Evolutionary conservation across 2,888 invertebrate genomes (phyloP).

Genomic region (Apodemia zela): DNA sequence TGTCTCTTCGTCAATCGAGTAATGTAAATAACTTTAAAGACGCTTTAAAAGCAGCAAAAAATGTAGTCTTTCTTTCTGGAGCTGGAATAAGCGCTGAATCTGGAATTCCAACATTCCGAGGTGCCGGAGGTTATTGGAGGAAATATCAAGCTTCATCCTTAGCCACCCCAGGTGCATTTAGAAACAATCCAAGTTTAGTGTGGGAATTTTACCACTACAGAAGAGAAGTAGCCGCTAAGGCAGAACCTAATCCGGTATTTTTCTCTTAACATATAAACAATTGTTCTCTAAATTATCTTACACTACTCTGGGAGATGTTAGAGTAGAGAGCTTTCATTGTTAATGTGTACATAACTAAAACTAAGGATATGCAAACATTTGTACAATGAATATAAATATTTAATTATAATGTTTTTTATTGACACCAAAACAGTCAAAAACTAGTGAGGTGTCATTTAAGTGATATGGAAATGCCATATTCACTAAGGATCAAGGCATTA

Average conservation of each 20-base stretch:
- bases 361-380: no score
- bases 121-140: constrained; percentile 91
- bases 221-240: constrained; percentile 87
- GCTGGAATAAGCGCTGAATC: constrained; percentile 92
- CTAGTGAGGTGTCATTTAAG: no score
- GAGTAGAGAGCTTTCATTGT: no score
- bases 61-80: constrained; percentile 86
- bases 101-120: constrained; percentile 93
- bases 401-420: no score
- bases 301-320: no score
- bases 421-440: no score
- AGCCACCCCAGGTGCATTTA: constrained; percentile 87
- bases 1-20: constrained; percentile 53
- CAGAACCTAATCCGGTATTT: constrained; percentile 84
- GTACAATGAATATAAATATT: no score
- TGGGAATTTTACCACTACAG: constrained; percentile 96
- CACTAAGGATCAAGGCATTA: no score
- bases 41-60: constrained; percentile 78
- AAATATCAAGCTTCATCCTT: constrained; percentile 84
- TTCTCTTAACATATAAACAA: constrained; percentile 1
- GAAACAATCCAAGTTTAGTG: constrained; percentile 86
- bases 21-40: constrained; percentile 78
- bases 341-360: no score
- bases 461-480: no score
- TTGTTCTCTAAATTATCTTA: no score